A percentile compares a stretch with the other conserved stretches of the same genome.
phyloP scores from a whole-genome alignment of 2,797 vertebrate genomes.

The Enteromius anoplus region DNA sequence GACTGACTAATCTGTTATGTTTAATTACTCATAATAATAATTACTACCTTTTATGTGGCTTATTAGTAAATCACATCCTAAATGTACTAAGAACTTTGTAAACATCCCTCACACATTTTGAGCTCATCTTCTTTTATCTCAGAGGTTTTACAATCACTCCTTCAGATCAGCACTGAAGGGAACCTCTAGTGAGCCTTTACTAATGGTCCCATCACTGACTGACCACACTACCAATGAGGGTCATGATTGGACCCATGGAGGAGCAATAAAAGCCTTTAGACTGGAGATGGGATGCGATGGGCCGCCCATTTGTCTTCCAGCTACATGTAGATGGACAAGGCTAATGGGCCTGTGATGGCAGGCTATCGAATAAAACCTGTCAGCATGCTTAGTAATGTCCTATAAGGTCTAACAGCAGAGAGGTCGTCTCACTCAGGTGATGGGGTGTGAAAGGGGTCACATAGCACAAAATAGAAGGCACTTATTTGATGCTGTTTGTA shows the following conservation, averaged over 20 bases:
- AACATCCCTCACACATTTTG: not conserved
- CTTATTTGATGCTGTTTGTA: slow-evolving; percentile 30
- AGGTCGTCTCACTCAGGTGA: slow-evolving; percentile 14
- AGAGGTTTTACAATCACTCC: not conserved
- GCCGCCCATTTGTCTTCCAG: slow-evolving; percentile 22
- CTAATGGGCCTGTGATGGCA: slow-evolving; percentile 43
- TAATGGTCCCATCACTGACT: slow-evolving; percentile 47
- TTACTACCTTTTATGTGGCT: not conserved
- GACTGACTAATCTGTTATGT: not conserved
- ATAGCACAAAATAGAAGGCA: not conserved
- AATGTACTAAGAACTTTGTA: not conserved
- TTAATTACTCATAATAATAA: not conserved
- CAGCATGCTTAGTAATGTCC: slow-evolving; percentile 7
- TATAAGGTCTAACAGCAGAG: not conserved
- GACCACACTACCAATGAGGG: slow-evolving; percentile 33
- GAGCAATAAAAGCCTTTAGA: slow-evolving; percentile 40
- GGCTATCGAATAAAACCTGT: slow-evolving; percentile 34
- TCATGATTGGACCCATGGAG: slow-evolving; percentile 16
- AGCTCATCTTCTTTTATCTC: slow-evolving; percentile 10
- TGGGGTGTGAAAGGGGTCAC: slow-evolving; percentile 3
- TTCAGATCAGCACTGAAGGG: not conserved
- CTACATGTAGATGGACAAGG: slow-evolving; percentile 31
- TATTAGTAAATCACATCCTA: not conserved
- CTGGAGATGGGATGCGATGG: slow-evolving; percentile 11
- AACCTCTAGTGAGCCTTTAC: slow-evolving; percentile 25